Evolutionary conservation across 2,888 invertebrate species (phyloP).

Genomic region (Dryococelus australis): DNA sequence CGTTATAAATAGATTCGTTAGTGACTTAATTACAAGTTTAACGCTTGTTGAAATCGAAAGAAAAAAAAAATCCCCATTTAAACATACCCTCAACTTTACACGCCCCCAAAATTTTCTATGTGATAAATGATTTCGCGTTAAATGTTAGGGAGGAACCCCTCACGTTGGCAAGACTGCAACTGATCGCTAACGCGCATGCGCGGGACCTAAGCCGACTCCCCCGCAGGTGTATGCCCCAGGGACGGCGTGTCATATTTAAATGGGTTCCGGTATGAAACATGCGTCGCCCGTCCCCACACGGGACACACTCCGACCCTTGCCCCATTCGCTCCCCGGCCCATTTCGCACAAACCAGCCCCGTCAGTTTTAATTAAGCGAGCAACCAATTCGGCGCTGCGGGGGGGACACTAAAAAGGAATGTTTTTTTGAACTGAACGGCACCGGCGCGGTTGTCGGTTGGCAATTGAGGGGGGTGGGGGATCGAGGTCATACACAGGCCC

Average conservation of each 20-base stretch:
- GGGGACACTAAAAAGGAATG: neutral
- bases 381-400: neutral
- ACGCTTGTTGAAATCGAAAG: too few relatives aligned
- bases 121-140: too few relatives aligned
- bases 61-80: too few relatives aligned
- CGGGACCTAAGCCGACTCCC: neutral
- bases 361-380: slow-evolving; percentile 16
- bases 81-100: too few relatives aligned
- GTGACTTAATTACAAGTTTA: too few relatives aligned
- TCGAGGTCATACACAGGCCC: neutral
- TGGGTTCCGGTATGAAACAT: slow-evolving; percentile 16
- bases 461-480: neutral
- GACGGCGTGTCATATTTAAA: neutral
- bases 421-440: neutral
- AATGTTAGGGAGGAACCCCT: too few relatives aligned
- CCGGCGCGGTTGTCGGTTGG: neutral
- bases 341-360: neutral
- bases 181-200: neutral
- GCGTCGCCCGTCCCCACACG: neutral
- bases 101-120: too few relatives aligned
- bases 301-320: neutral
- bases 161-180: too few relatives aligned
- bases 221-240: neutral
- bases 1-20: too few relatives aligned
- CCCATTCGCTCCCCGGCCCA: neutral